A percentile compares a stretch with the other conserved stretches of the same genome.
Conservation (phyloP, 2,113 vertebrate genomes). For the Cygnus buccinator region DNA sequence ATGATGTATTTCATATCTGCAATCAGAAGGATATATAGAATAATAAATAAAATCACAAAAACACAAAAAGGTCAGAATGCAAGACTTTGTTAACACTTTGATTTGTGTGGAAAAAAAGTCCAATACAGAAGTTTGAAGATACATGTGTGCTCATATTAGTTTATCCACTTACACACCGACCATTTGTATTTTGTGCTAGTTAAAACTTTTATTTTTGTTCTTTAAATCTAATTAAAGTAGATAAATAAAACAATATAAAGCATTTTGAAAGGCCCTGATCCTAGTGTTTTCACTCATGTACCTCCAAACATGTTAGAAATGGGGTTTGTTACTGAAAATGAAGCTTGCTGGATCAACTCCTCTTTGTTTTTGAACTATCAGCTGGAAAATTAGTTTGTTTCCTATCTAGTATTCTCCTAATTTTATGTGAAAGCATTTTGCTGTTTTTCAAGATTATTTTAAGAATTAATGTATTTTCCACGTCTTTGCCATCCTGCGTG, state of each 20-base stretch:
- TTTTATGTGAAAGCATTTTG: fast-evolving
- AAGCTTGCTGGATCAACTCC: background rate
- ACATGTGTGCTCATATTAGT: background rate
- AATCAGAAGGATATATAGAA: background rate
- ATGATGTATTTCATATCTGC: background rate
- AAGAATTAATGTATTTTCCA: background rate
- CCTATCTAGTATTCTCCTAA: background rate
- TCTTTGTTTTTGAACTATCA: background rate
- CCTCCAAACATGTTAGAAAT: background rate
- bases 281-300: background rate
- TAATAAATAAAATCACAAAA: background rate
- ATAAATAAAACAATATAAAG: background rate
- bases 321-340: background rate
- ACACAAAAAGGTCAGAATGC: background rate
- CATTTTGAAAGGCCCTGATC: background rate
- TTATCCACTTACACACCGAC: background rate
- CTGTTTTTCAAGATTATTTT: background rate
- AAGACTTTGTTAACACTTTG: background rate
- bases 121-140: background rate
- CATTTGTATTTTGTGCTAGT: background rate
- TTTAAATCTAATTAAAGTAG: background rate
- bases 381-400: background rate
- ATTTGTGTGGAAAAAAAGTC: background rate
- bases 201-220: background rate
- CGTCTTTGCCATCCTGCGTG: background rate